Evolutionary conservation across 2,113 vertebrate species (phyloP), one percentile per base, ranked within the genome.

Genomic region (Microcebus lehilahytsara): DNA sequence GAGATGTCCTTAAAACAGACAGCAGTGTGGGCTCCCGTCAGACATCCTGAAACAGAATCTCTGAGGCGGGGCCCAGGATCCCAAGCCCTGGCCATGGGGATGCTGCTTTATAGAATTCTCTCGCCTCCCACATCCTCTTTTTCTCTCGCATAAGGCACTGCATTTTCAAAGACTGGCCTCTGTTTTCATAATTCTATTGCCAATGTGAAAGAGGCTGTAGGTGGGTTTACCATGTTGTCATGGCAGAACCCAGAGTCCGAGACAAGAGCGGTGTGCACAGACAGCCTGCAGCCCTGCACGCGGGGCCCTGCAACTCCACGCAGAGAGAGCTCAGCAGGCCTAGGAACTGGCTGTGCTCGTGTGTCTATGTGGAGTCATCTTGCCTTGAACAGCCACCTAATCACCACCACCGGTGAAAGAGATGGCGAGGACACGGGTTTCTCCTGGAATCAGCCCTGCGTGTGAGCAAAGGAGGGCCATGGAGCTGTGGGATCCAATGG

Each of bases 341-440:
- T 8, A 51, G 86, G n/a, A 32, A 94, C 58, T 0, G 4, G 90
- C 64, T 71, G 5, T 89, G 79, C 96, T 97, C 97, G 14, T 96
- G 84, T 25, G 3, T 64, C 7, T 30, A 6, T 0, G 0, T 40
- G 69, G 80, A 60, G 62, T 83, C 6, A 10, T 86, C 87, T 42
- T 78, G 83, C 74, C 56, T 85, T 53, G 19, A 20, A 64, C 2
- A 74, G 22, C 32, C 9, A 14, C 22, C 42, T 42, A 64, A 66
- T 80, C 17, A 13, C 42, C 20, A 69, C 14, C 49, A 88, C n/a
- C 49, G 83, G 64, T 27, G 9, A 46, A 60, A 66, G 69, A 75
- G 46, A 23, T 62, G n/a, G 42, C 42, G 22, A 34, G 6, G 17
- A 75, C 14, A 51, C 10, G 20, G 34, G 22, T 8, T 75, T 64